phyloP scores from a whole-genome alignment of 2,888 invertebrate genomes.

The Cheilosia impressa region DNA sequence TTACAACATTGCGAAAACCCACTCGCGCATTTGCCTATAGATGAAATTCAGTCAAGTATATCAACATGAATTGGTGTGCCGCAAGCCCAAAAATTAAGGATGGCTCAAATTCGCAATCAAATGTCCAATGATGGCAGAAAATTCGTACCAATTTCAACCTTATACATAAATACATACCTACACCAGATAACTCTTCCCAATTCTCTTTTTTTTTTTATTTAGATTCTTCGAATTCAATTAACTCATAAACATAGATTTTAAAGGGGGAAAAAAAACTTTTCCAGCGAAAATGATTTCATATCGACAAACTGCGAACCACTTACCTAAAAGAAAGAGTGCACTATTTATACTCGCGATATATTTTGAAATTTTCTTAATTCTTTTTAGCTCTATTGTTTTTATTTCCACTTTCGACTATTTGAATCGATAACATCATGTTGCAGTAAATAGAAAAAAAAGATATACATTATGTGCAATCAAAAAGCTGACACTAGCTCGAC shows the following conservation, averaged over 20 bases:
- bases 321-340: slow-evolving; percentile 32
- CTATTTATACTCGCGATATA: slow-evolving; percentile 23
- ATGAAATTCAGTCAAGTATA: slow-evolving; percentile 1
- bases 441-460: slow-evolving; percentile 21
- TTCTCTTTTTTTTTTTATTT: background rate
- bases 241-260: background rate
- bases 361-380: slow-evolving; percentile 13
- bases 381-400: slow-evolving; percentile 30
- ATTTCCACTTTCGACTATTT: slow-evolving; percentile 37
- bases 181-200: background rate
- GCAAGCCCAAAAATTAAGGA: slow-evolving; percentile 1
- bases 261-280: background rate
- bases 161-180: background rate
- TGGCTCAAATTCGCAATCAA: background rate
- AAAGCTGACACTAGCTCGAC: slow-evolving; percentile 24
- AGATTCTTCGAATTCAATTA: background rate
- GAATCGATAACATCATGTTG: slow-evolving; percentile 62
- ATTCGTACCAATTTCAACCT: background rate
- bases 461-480: slow-evolving; percentile 4
- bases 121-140: background rate
- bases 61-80: slow-evolving; percentile 2
- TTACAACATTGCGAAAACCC: slow-evolving; percentile 4
- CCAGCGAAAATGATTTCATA: slow-evolving; percentile 1
- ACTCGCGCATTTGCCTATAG: slow-evolving; percentile 9
- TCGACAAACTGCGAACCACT: slow-evolving; percentile 25